Evolutionary conservation across 2,113 vertebrate species (phyloP).

Genomic region (cat (Felis catus)): F.catus_Fca126_mat1.0 CM031416.1:137807501-137808000

Average conservation of each 20-base stretch:
- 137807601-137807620: neutral
- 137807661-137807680: neutral
- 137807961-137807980: neutral
- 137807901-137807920: neutral
- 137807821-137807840: neutral
- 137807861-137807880: neutral
- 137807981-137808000: neutral
- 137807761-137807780: neutral
- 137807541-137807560: neutral
- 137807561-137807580: neutral
- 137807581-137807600: neutral
- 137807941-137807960: neutral
- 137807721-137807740: neutral
- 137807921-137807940: neutral
- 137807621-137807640: neutral
- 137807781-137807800: neutral
- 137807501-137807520: neutral
- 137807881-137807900: neutral
- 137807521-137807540: neutral
- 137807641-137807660: neutral
- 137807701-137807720: neutral
- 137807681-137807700: neutral
- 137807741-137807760: neutral
- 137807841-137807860: neutral
- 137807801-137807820: neutral